These are phyloP conservation scores for Adelognathus sp. DNA, from an alignment of 2,888 invertebrate species.

Conservation along the genomic window DNA sequence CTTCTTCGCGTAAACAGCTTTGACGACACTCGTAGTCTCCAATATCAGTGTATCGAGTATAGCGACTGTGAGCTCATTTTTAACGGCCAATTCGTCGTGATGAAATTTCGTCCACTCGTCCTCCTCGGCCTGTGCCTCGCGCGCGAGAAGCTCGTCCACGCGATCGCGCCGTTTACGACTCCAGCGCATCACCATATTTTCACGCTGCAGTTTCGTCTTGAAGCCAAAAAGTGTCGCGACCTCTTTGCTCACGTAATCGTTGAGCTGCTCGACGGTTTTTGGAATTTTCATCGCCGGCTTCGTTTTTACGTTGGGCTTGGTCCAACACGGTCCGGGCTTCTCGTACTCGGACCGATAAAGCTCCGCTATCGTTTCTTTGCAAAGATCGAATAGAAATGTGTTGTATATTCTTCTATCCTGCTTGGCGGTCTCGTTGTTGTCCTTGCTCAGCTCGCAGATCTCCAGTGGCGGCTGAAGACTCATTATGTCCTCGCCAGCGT, in stretches of 20 bases:
- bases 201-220: slow-evolving; percentile 82
- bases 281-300: slow-evolving; percentile 81
- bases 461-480: slow-evolving; percentile 74
- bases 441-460: slow-evolving; percentile 73
- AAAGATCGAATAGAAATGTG: slow-evolving; percentile 85
- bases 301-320: slow-evolving; percentile 80
- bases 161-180: slow-evolving; percentile 86
- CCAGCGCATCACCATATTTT: slow-evolving; percentile 85
- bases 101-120: slow-evolving; percentile 89
- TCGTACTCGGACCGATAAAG: slow-evolving; percentile 81
- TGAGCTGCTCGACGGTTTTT: slow-evolving; percentile 81
- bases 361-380: slow-evolving; percentile 84
- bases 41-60: slow-evolving; percentile 76
- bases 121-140: slow-evolving; percentile 88
- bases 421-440: slow-evolving; percentile 70
- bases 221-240: slow-evolving; percentile 83
- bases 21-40: slow-evolving; percentile 76
- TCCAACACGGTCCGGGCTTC: slow-evolving; percentile 82
- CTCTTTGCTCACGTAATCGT: slow-evolving; percentile 82
- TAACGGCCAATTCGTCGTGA: slow-evolving; percentile 87
- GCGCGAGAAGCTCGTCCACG: slow-evolving; percentile 87
- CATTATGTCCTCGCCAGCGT: slow-evolving; percentile 73
- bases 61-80: slow-evolving; percentile 83
- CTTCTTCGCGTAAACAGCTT: slow-evolving; percentile 76
- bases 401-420: slow-evolving; percentile 81